Percentiles rank a stretch among this genome's conserved stretches.
Evolutionary conservation across 2,888 invertebrate genomes (phyloP).

Genomic region (Lithosia quadra): DNA sequence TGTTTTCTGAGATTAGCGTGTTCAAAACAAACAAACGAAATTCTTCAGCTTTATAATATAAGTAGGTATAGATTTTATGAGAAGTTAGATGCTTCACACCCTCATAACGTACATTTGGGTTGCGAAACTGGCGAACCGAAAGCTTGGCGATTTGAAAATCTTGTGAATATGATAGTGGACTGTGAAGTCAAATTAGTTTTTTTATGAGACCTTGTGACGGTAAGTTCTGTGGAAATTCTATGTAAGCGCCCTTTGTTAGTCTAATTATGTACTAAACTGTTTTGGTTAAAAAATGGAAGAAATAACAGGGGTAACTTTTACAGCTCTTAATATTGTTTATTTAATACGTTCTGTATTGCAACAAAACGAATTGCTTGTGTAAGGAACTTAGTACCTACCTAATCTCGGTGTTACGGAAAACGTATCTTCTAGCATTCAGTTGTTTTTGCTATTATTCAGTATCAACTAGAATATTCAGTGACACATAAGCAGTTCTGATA

Average conservation of each 20-base stretch:
- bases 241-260: neutral
- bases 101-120: neutral
- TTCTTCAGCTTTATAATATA: too few species aligned
- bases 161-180: neutral
- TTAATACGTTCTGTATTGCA: neutral
- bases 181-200: conserved; percentile 1
- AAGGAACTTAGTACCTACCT: too few species aligned
- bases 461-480: neutral
- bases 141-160: neutral
- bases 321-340: neutral
- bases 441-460: neutral
- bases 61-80: too few species aligned
- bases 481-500: neutral
- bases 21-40: too few species aligned
- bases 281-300: neutral
- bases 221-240: conserved; percentile 3
- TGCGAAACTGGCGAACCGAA: neutral
- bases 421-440: neutral
- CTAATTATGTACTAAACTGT: neutral
- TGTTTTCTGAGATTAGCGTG: too few species aligned
- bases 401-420: neutral
- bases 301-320: neutral
- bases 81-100: neutral
- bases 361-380: neutral
- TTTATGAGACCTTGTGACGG: conserved; percentile 11